Base-by-base conservation (phyloP, 2,888 invertebrate genomes). In the Subacronicta megacephala region DNA sequence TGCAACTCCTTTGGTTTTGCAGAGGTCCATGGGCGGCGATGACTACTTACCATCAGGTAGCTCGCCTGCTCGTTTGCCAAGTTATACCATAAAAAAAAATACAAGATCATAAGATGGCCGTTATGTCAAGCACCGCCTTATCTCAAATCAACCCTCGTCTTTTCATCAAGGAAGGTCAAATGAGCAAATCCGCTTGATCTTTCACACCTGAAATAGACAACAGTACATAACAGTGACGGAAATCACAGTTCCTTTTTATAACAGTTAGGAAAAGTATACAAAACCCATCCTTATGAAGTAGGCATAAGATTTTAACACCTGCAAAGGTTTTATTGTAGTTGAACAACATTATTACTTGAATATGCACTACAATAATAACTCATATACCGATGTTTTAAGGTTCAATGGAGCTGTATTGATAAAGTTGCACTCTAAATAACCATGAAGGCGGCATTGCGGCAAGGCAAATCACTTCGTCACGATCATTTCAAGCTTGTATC, bases 391-490 rank as follows among this genome's bases (percentile, higher is more conserved):
- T 2, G 3, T 0, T 0, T 6, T 54, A 69, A 56, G 37, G 60
- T 47, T 53, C 15, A 52, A n/a, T 40, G 9, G 3, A 16, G 37
- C 10, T 44, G 49, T 36, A 52, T 31, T 20, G 7, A 15, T 47
- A 55, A 35, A 2, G 5, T 60, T 54, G 55, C 43, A 10, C 35
- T 53, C 18, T 57, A 57, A 72, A 58, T 54, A 62, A 65, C 70
- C 65, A 55, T 72, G 72, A 77, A 77, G 72, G 51, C 53, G 62
- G 52, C 59, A 52, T 65, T 62, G 73, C 61, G 52, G 53, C 53
- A 56, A 65, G 55, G 58, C 70, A 72, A 84, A 85, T 84, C 72
- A 64, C 46, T 85, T 84, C n/a, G 84, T 72, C 75, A 78, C 76
- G 79, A 79, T 56, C 43, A 64, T 79, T 80, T 75, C 62, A 75